Evolutionary conservation across 92 coral and sea anemone genomes (phyloP).

Genomic region (Micromussa lordhowensis): DNA sequence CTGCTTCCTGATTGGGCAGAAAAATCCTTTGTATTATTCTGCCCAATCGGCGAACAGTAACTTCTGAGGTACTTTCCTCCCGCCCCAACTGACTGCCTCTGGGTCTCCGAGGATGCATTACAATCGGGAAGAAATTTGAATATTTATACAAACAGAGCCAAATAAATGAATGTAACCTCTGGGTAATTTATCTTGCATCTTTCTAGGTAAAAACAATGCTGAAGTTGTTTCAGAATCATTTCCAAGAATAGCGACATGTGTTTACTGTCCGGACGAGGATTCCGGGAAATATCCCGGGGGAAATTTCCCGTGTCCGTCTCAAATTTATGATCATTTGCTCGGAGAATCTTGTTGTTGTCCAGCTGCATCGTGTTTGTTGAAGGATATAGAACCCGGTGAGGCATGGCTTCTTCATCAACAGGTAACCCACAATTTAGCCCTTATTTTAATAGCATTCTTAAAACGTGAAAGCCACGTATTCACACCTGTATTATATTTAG

Average conservation of each 20-base stretch:
- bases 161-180: not conserved
- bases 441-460: not conserved
- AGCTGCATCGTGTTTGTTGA: not conserved
- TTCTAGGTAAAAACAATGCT: not conserved
- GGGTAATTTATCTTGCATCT: not conserved
- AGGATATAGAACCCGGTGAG: not conserved
- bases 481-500: not conserved
- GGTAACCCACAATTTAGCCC: not conserved
- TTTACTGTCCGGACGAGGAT: too few species aligned
- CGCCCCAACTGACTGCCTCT: too few species aligned
- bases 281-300: not conserved
- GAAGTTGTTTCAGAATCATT: not conserved
- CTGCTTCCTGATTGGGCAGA: too few species aligned
- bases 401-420: constrained; percentile 11
- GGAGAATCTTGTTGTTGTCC: not conserved
- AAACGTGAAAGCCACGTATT: not conserved
- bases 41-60: too few species aligned
- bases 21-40: too few species aligned
- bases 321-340: not conserved
- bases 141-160: not conserved
- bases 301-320: not conserved
- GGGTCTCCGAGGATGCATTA: too few species aligned
- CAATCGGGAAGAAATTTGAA: too few species aligned
- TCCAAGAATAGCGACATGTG: not conserved
- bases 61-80: too few species aligned